These are phyloP conservation scores for Hemaris fuciformis DNA, from an alignment of 2,888 invertebrate genomes.

Conservation along the genomic window DNA sequence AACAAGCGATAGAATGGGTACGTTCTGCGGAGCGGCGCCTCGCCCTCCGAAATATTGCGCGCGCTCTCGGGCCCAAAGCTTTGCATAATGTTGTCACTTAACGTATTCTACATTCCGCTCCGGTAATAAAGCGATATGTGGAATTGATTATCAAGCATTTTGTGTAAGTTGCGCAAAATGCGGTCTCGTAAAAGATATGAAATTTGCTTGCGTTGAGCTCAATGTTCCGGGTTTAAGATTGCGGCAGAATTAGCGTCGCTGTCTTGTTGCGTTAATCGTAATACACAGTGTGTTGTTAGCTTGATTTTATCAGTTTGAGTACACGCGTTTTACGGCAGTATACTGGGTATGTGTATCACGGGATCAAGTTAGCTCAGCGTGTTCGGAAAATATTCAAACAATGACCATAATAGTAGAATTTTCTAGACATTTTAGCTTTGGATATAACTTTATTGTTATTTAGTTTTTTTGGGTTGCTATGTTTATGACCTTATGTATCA, in stretches of 20 bases:
- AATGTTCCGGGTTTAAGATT: background rate
- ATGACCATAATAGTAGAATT: background rate
- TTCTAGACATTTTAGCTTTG: background rate
- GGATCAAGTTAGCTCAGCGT: background rate
- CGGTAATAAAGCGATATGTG: constrained; percentile 45
- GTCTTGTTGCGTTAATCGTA: background rate
- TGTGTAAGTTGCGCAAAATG: constrained; percentile 22
- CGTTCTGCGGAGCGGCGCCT: constrained; percentile 10
- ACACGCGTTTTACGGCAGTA: background rate
- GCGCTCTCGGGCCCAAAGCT: constrained; percentile 36
- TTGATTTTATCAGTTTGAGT: constrained; percentile 1
- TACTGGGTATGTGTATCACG: background rate
- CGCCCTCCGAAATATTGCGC: constrained; percentile 8
- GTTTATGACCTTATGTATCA: no score
- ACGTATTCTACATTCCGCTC: constrained; percentile 36
- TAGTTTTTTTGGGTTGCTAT: background rate
- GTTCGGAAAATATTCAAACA: background rate
- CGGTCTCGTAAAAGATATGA: constrained; percentile 25
- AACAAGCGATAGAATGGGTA: constrained; percentile 34
- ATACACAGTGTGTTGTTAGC: background rate
- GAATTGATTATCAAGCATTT: constrained; percentile 44
- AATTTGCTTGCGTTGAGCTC: constrained; percentile 6
- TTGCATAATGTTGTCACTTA: constrained; percentile 64
- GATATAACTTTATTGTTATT: background rate
- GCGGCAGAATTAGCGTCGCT: background rate